These are phyloP conservation scores for Eutrigla gurnardus DNA, from an alignment of 2,797 vertebrate genomes.

Conservation along the genomic window DNA sequence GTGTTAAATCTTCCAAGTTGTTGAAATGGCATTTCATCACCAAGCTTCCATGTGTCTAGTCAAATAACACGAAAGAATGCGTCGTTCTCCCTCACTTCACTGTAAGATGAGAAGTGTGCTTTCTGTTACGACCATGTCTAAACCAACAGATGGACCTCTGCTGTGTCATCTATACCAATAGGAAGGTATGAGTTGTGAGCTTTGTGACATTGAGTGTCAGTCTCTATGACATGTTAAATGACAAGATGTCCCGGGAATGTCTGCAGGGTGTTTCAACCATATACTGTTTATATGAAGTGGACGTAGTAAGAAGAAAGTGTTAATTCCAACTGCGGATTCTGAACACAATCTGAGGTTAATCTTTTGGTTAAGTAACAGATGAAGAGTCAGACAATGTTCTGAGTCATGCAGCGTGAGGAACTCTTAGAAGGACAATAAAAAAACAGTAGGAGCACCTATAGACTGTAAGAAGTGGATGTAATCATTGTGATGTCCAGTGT, in stretches of 20 bases:
- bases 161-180: constrained; percentile 9
- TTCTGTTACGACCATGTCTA: constrained; percentile 42
- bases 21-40: background rate
- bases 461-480: no score
- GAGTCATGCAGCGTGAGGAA: no score
- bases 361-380: no score
- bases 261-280: constrained; percentile 4
- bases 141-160: constrained; percentile 18
- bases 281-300: no score
- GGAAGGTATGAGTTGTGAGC: background rate
- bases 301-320: no score
- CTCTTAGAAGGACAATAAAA: no score
- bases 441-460: no score
- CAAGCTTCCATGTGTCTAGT: background rate
- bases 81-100: constrained; percentile 15
- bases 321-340: no score
- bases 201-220: constrained; percentile 18
- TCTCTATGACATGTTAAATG: constrained; percentile 38
- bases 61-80: background rate
- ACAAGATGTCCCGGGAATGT: constrained; percentile 41
- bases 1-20: background rate
- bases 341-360: no score
- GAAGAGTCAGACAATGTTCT: no score
- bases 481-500: no score
- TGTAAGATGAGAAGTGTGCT: constrained; percentile 56